These are phyloP conservation scores for Glyphotaelius pellucidus DNA, from an alignment of 2,888 invertebrate genomes.

Conservation along the genomic window DNA sequence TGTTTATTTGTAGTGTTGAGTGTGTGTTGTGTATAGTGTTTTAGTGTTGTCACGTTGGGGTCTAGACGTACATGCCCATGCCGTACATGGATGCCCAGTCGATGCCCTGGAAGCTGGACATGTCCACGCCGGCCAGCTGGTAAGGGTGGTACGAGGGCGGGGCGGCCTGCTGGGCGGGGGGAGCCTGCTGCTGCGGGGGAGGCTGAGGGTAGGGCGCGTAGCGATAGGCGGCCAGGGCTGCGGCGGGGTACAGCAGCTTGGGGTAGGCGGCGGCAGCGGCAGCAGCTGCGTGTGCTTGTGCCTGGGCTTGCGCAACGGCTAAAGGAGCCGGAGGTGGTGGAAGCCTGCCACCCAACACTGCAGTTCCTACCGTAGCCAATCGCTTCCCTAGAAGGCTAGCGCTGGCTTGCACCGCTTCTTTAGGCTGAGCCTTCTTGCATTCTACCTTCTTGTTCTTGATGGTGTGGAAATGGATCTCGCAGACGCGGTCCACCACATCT, in stretches of 20 bases:
- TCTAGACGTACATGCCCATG: constrained; percentile 93
- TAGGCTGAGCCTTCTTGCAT: constrained; percentile 95
- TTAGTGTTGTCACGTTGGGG: neutral
- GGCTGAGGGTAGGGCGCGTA: constrained; percentile 71
- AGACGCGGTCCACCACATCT: constrained; percentile 94
- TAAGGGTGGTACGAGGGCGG: constrained; percentile 86
- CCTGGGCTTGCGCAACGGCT: constrained; percentile 76
- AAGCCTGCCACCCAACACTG: constrained; percentile 77
- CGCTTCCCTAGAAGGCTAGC: constrained; percentile 84
- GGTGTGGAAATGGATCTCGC: constrained; percentile 95
- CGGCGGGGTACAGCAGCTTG: constrained; percentile 68
- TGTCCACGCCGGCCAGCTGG: constrained; percentile 92
- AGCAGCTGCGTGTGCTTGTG: constrained; percentile 73
- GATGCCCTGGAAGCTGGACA: constrained; percentile 94
- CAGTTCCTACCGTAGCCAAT: constrained; percentile 76
- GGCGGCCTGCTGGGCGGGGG: constrained; percentile 81
- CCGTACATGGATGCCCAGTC: constrained; percentile 96
- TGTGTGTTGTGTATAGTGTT: neutral
- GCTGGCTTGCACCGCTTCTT: constrained; percentile 89
- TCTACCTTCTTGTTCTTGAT: constrained; percentile 94
- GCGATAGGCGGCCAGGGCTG: constrained; percentile 77
- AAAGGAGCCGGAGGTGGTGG: constrained; percentile 77
- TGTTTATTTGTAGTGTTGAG: neutral
- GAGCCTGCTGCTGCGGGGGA: constrained; percentile 79
- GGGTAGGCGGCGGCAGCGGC: constrained; percentile 74